Base-by-base conservation (phyloP, 1,140 invertebrate genomes). In the Triops cancriformis region DNA sequence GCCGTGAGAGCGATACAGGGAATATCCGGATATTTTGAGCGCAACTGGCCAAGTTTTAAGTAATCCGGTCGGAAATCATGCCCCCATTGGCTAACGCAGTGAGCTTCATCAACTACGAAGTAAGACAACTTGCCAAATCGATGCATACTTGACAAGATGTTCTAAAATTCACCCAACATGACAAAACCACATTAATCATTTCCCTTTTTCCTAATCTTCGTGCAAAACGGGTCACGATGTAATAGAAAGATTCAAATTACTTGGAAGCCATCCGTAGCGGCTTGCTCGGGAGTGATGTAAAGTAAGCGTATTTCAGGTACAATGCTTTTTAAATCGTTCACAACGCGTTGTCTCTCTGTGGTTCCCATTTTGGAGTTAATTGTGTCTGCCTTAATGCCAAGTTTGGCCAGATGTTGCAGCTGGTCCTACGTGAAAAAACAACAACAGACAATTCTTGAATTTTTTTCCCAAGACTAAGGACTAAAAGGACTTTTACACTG, bases 61-160 rank as follows among this genome's bases (percentile, higher is more conserved):
- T 98, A 99, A 85, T 98, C 94, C 0, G 94, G 94, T 31, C 97
- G 87, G 84, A 99, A 99, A 85, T 98, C 96, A 85, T 99, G 97
- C 1, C 97, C 97, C 96, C 96, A 99, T 82, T 98, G 92, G 82
- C 94, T 97, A 0, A 98, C 95, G 87, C 97, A 99, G 85, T 99
- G 97, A 12, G 96, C 97, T 88, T 99, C 97, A 87, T 99, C 97
- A 14, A 99, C 92, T 27, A 90, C 87, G 80, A 92, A 87, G 81
- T 89, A 90, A 9, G 85, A 85, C 11, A 92, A 78, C 77, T 89
- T 86, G 43, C 86, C 84, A 78, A 84, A 84, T 72, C 86, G 85
- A 75, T 86, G 79, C 23, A 91, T 81, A 74, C 84, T 82, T 77
- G 84, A 80, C 78, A 87, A 74, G 1, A 87, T 74, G 28, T 78